These are phyloP conservation scores for Mus caroli DNA, from an alignment of 2,797 vertebrate species.

Conservation along the genomic window DNA sequence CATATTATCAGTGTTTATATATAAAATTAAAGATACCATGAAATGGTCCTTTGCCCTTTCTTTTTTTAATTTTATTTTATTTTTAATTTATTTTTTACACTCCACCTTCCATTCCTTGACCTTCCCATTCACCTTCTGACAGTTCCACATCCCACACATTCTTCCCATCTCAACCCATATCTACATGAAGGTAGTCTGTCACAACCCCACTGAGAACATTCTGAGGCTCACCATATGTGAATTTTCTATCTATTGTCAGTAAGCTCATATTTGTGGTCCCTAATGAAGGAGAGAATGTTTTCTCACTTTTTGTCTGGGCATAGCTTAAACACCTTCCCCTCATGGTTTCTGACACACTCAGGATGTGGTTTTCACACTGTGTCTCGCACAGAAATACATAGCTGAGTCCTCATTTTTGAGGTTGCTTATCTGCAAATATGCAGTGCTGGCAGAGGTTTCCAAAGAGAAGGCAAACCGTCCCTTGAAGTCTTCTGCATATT, in stretches of 20 bases:
- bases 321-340: background rate
- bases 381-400: background rate
- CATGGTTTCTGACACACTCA: background rate
- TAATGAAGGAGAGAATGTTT: fast-evolving
- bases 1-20: too few species aligned
- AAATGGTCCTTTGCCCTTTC: too few species aligned
- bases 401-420: background rate
- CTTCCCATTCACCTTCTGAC: too few species aligned
- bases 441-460: background rate
- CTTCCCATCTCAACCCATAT: too few species aligned
- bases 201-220: background rate
- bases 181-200: background rate
- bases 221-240: fast-evolving
- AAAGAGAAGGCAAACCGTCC: background rate
- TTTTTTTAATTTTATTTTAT: too few species aligned
- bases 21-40: background rate
- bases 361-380: slow-evolving; percentile 14
- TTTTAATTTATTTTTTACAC: too few species aligned
- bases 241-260: too few species aligned
- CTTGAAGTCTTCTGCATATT: background rate
- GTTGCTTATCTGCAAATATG: background rate
- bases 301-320: background rate
- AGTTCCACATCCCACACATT: too few species aligned
- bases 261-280: too few species aligned
- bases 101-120: too few species aligned